Conservation (phyloP, 23 tunicate species). For the Aplidium turbinatum region DNA sequence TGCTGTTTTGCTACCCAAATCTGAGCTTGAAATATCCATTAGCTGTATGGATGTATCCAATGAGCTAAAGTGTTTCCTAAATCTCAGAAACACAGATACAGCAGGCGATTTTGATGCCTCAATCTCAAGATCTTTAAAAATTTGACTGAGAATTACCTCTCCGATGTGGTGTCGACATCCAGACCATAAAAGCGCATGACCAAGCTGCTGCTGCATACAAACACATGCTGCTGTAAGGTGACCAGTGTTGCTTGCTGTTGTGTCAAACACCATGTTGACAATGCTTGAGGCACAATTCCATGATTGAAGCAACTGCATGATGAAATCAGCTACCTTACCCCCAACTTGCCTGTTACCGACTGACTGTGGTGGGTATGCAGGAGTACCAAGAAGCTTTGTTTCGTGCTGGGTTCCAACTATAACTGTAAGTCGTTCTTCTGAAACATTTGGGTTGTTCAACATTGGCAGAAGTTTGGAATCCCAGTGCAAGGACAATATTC, state of each 20-base stretch:
- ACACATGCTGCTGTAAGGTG: conserved; percentile 18
- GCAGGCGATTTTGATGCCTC: conserved; percentile 17
- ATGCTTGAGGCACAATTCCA: conserved; percentile 10
- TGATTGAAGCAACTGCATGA: background rate
- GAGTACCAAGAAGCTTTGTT: conserved; percentile 17
- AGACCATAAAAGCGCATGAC: conserved; percentile 26
- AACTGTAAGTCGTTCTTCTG: conserved; percentile 23
- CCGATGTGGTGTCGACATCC: conserved; percentile 15
- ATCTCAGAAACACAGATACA: conserved; percentile 13
- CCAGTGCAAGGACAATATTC: conserved; percentile 8
- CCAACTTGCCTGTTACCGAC: conserved; percentile 10
- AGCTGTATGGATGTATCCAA: background rate
- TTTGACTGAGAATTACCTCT: conserved; percentile 5
- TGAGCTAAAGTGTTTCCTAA: conserved; percentile 9
- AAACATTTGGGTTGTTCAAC: conserved; percentile 16
- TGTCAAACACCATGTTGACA: conserved; percentile 21
- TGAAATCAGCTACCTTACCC: conserved; percentile 4
- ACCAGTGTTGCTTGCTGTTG: conserved; percentile 24
- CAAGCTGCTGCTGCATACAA: conserved; percentile 13
- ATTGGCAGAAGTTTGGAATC: conserved; percentile 17
- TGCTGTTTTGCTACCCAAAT: background rate
- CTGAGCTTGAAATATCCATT: conserved; percentile 11
- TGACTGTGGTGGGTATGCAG: background rate
- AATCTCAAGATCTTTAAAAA: conserved; percentile 16
- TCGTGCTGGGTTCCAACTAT: conserved; percentile 10